A percentile compares a stretch with the other conserved stretches of the same genome.
Conservation (phyloP, 2,888 invertebrate species). For the Cephus nigrinus region DNA sequence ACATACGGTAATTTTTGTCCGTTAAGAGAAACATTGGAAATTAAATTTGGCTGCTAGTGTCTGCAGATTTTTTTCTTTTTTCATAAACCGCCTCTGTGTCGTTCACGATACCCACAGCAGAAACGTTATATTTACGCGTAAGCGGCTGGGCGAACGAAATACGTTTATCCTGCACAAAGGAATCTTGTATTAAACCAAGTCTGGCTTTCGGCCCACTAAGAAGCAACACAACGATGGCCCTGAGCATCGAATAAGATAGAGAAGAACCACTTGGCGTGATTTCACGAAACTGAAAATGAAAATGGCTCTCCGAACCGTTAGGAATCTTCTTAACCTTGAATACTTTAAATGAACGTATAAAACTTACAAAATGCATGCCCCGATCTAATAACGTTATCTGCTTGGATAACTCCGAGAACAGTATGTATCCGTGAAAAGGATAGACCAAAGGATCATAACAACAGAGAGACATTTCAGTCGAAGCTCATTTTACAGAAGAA, state of each 20-base stretch:
- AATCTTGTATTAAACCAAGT: not conserved
- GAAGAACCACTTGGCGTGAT: slow-evolving; percentile 23
- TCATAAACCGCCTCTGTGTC: not conserved
- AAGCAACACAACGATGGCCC: slow-evolving; percentile 27
- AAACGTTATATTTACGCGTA: not conserved
- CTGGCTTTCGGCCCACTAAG: slow-evolving; percentile 27
- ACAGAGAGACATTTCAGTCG: not conserved
- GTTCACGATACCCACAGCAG: not conserved
- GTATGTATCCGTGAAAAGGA: not conserved
- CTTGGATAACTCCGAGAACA: not conserved
- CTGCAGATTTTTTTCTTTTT: not conserved
- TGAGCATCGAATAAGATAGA: slow-evolving; percentile 26
- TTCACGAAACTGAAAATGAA: slow-evolving; percentile 13
- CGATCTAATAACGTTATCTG: not conserved
- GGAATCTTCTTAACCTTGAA: not conserved
- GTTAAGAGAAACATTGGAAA: not conserved
- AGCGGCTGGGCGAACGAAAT: not conserved
- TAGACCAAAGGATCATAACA: not conserved
- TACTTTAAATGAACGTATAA: not conserved
- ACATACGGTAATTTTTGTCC: not conserved
- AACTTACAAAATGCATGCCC: not conserved
- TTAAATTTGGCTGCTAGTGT: not conserved
- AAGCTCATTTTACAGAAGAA: not conserved
- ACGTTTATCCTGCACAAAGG: slow-evolving; percentile 4
- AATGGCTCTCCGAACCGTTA: not conserved